Conservation (phyloP, 1,140 invertebrate genomes). For the Atta cephalotes region DNA sequence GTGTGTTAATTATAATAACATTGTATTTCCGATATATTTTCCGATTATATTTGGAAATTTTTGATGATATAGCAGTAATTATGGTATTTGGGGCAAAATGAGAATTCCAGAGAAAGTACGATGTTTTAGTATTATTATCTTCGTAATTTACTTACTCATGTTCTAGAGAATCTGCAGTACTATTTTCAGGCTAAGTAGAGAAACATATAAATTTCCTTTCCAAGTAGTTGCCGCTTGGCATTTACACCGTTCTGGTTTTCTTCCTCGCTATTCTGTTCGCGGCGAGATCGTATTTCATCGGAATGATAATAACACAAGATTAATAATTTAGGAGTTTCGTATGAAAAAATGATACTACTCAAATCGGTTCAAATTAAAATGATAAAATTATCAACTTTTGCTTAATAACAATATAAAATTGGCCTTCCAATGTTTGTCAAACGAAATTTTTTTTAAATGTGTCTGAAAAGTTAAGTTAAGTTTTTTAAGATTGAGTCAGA, state of each 20-base stretch:
- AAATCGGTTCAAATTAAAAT: neutral
- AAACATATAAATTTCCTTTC: slow-evolving; percentile 56
- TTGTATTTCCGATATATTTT: neutral
- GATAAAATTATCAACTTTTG: neutral
- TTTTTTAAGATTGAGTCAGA: neutral
- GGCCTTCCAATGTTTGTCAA: neutral
- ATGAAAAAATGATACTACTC: neutral
- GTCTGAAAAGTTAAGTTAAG: neutral
- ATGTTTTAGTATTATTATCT: slow-evolving; percentile 55
- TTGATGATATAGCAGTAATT: neutral
- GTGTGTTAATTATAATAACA: slow-evolving; percentile 2
- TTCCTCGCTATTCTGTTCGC: neutral
- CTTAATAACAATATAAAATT: neutral
- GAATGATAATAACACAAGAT: slow-evolving; percentile 23
- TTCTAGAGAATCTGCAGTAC: slow-evolving; percentile 42
- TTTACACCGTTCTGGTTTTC: slow-evolving; percentile 49
- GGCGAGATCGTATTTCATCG: slow-evolving; percentile 29
- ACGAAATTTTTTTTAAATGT: neutral
- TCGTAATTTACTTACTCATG: slow-evolving; percentile 60
- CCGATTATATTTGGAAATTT: neutral
- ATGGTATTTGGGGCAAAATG: slow-evolving; percentile 24
- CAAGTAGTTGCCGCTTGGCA: slow-evolving; percentile 48
- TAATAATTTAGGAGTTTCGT: slow-evolving; percentile 13
- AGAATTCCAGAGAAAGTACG: slow-evolving; percentile 33
- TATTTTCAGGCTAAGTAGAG: slow-evolving; percentile 58